Evolutionary conservation across 2,888 invertebrate genomes (phyloP), one percentile per base, ranked within the genome.

Genomic region (Idaea straminata): DNA sequence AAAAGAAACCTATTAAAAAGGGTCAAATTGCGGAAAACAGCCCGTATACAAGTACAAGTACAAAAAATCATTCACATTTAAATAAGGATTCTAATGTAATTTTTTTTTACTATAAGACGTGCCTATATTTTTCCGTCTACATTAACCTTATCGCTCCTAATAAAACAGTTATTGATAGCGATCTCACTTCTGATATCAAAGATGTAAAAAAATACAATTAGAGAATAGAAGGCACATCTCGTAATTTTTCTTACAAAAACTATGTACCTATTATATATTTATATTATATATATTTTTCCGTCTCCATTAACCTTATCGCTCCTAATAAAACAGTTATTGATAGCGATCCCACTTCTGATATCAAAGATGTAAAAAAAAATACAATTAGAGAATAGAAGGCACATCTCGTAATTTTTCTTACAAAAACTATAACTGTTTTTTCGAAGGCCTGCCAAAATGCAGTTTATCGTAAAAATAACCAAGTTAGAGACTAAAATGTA

Each of bases 331-430:
- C 47, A 47, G 47, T 10, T 47, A 47, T 47, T 47, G 47, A 47
- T 47, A 47, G 47, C 47, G 47, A 47, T 47, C 47, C 47, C 47
- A 47, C 47, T 47, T 47, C 47, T 47, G 47, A 47, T 47, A 47
- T 47, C 25, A 59, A 47, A 47, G 47, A 47, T 10, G 13, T 47
- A 0, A 13, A 47, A 36, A 47, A 47, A 13, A 47, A 7, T 47
- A 10, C 7, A 47, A 47, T 47, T 47, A 7, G 7, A 47, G 13
- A 47, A 47, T 47, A 47, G 47, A 47, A 13, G 47, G 13, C 4
- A 47, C 47, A 47, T 47, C 47, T 5, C 4, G 10, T 5, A 0
- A 36, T 36, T 47, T 25, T 25, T 25, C 25, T 25, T 25, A 25
- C 25, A 25, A 25, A 25, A 25, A 25, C 3, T 25, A 25, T 25